phyloP scores from a whole-genome alignment of 2,797 vertebrate species.

The Semotilus atromaculatus region DNA sequence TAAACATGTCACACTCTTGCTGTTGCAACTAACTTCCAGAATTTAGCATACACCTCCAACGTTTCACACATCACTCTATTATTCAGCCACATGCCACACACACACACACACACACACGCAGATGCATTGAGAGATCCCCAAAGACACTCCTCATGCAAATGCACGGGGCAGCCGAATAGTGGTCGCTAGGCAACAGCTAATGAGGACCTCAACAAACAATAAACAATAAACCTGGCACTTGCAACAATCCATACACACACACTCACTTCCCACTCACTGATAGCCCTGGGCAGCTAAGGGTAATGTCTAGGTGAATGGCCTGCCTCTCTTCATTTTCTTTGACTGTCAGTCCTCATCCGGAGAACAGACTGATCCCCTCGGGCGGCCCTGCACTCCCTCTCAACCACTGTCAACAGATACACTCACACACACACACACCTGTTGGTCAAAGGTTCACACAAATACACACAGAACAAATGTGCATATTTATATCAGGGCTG shows the following conservation, averaged over 20 bases:
- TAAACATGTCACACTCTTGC: background rate
- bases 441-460: conserved; percentile 36
- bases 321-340: conserved; percentile 61
- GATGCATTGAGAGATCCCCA: conserved; percentile 35
- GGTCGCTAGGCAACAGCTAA: conserved; percentile 61
- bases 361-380: conserved; percentile 58
- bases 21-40: background rate
- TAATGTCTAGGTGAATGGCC: conserved; percentile 56
- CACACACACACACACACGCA: background rate
- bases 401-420: conserved; percentile 41
- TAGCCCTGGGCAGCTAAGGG: conserved; percentile 51
- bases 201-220: conserved; percentile 60
- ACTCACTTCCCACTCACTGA: conserved; percentile 38
- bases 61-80: background rate
- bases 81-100: conserved; percentile 4
- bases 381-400: conserved; percentile 45
- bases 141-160: conserved; percentile 48
- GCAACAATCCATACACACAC: conserved; percentile 43
- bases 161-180: conserved; percentile 45
- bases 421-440: conserved; percentile 38
- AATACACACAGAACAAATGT: conserved; percentile 29
- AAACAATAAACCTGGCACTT: conserved; percentile 60
- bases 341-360: conserved; percentile 57
- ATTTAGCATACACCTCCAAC: background rate
- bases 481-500: background rate